Conservation (phyloP, 2,888 invertebrate species). For the Hedya salicella region DNA sequence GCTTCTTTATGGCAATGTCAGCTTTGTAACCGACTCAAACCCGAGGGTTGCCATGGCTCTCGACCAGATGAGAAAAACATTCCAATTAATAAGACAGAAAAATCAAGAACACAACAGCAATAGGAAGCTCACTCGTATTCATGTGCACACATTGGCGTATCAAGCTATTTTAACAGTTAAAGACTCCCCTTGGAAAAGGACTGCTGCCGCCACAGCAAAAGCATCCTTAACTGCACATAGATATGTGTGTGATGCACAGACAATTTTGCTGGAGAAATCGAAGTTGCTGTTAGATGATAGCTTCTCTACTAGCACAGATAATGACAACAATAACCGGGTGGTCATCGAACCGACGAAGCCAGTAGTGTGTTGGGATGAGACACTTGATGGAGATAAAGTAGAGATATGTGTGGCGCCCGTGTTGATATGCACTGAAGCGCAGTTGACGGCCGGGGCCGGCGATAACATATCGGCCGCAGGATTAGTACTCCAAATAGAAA, state of each 20-base stretch:
- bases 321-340: conserved; percentile 83
- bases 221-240: conserved; percentile 93
- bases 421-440: conserved; percentile 91
- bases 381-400: conserved; percentile 75
- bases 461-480: conserved; percentile 96
- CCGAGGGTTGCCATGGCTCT: conserved; percentile 92
- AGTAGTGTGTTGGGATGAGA: conserved; percentile 93
- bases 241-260: conserved; percentile 90
- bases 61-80: conserved; percentile 92
- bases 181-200: conserved; percentile 90
- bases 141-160: conserved; percentile 94
- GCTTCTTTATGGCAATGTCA: conserved; percentile 88
- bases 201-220: conserved; percentile 92
- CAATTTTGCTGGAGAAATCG: conserved; percentile 77
- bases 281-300: conserved; percentile 92
- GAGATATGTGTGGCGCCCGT: conserved; percentile 94
- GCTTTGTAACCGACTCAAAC: conserved; percentile 90
- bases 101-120: conserved; percentile 72
- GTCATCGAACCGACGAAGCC: conserved; percentile 88
- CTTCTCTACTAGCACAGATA: conserved; percentile 89
- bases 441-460: conserved; percentile 93
- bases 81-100: conserved; percentile 78
- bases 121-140: conserved; percentile 89
- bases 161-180: conserved; percentile 91
- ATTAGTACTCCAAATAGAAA: conserved; percentile 88